Base-by-base conservation (phyloP, 2,888 invertebrate genomes). In the Hemistola chrysoprasaria region DNA sequence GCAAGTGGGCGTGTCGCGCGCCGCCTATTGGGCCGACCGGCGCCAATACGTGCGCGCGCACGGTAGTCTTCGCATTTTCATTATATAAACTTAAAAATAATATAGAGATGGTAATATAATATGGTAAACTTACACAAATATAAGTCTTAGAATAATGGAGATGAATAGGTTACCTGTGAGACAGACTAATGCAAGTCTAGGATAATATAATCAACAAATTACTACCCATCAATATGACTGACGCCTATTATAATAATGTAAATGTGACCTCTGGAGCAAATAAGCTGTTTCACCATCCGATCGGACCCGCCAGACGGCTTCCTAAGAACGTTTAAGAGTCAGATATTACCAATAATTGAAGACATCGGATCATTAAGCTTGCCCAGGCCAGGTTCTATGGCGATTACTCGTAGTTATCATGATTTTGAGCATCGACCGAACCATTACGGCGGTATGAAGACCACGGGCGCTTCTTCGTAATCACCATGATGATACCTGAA, bases 341-440 rank as follows among this genome's bases (percentile, higher is more conserved):
- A 71, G 72, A 79, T 83, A 87, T 87, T 86, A 84, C 80, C 83
- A 78, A 84, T 88, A 86, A 88, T 88, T 88, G 86, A 81, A 79
- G 78, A 72, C 68, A 60, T 67, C 60, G 70, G 60, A 69, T 78
- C 73, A 85, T 85, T 84, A 85, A 82, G 73, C 72, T 73, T 68
- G 72, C 71, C n/a, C 74, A 72, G 71, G 71, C 78, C 78, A 65
- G 80, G 74, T 73, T 82, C 86, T 86, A 84, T 85, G 82, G 78
- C 77, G 85, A 88, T 88, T 81, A 74, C 83, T 78, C 76, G 82
- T 85, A 82, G 83, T 87, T 86, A 87, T 86, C 81, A 81, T 72
- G 84, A 87, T 86, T 86, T 83, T 77, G 80, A 79, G 70, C 71
- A 78, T 74, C 76, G 72, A 60, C 68, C 72, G 75, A 67, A 77